Evolutionary conservation across 1,140 invertebrate species (phyloP), one percentile per base, ranked within the genome.

Genomic region (Neotoxoptera formosana): DNA sequence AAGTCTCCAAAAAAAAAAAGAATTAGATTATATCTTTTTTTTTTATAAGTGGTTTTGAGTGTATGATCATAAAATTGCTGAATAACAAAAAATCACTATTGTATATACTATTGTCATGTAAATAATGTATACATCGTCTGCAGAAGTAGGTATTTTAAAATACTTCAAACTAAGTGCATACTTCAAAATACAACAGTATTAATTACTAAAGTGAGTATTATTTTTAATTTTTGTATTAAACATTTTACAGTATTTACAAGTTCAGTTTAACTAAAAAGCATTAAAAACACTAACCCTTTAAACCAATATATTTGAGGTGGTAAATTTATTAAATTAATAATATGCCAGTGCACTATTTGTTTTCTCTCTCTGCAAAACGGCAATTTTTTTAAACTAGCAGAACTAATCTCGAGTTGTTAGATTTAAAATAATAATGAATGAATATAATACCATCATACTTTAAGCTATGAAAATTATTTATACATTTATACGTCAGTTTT

Each of bases 111-210:
- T 76, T 76, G 30, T 76, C 14, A 76, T 76, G 60, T 76, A 76
- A n/a, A 76, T 76, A 76, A n/a, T n/a, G n/a, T n/a, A 76, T n/a
- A 76, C 60, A 76, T 7, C 17, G 11, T 14, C 30, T 76, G 60
- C n/a, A n/a, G n/a, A 76, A 76, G 60, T 76, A 76, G 60, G 60
- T 76, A 76, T 76, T 76, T 76, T n/a, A 67, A 76, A 76, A 76
- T n/a, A 76, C 60, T 76, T n/a, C 30, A 76, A 76, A 76, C 60
- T 76, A n/a, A 76, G 60, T 76, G 60, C 6, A 76, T 76, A 76
- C 60, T 76, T 76, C 60, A 76, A 76, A 76, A 76, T n/a, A 76
- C 14, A 76, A 76, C 60, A 76, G 14, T 76, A n/a, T 76, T 76
- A 76, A 76, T 76, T 53, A 76, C n/a, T 76, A n/a, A 76, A 76